A percentile compares a stretch with the other conserved stretches of the same genome.
These are phyloP conservation scores for Daphoenositta chrysoptera DNA, from an alignment of 2,113 vertebrate genomes.

Conservation along the genomic window DNA sequence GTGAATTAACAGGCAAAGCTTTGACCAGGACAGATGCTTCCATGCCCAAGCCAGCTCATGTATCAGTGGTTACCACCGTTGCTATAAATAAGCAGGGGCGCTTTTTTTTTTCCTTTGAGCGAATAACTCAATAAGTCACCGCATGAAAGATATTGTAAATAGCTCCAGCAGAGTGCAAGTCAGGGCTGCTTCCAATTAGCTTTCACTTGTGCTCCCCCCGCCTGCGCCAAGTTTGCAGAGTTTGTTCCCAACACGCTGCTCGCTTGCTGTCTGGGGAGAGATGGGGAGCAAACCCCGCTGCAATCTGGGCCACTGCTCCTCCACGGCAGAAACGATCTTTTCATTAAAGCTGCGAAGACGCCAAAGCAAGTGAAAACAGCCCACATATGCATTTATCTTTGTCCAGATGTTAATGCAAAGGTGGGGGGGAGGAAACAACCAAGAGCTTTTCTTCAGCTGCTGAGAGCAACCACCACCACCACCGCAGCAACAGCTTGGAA, in stretches of 20 bases:
- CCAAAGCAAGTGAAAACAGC: not conserved
- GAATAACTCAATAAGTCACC: slow-evolving; percentile 48
- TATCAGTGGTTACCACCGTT: slow-evolving; percentile 46
- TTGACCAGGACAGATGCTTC: slow-evolving; percentile 1
- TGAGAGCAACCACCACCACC: not conserved
- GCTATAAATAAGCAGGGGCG: slow-evolving; percentile 53
- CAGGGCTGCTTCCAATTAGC: slow-evolving; percentile 65
- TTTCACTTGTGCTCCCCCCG: slow-evolving; percentile 31
- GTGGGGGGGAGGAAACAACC: not conserved
- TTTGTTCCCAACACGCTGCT: not conserved
- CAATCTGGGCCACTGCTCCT: not conserved
- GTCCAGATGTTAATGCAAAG: slow-evolving; percentile 21
- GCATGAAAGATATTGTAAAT: slow-evolving; percentile 60
- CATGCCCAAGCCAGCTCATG: not conserved
- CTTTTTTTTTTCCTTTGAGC: slow-evolving; percentile 1
- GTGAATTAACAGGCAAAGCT: slow-evolving; percentile 13
- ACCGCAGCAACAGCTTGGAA: not conserved
- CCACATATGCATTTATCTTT: not conserved
- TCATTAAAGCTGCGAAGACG: not conserved
- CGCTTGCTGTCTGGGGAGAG: not conserved
- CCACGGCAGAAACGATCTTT: not conserved
- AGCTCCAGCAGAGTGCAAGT: slow-evolving; percentile 52
- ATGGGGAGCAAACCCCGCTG: not conserved
- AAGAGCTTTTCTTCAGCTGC: slow-evolving; percentile 2
- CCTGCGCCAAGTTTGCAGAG: slow-evolving; percentile 54